Evolutionary conservation across 1,140 invertebrate species (phyloP), one percentile per base, ranked within the genome.

Genomic region (Rhagoletis pomonella): DNA sequence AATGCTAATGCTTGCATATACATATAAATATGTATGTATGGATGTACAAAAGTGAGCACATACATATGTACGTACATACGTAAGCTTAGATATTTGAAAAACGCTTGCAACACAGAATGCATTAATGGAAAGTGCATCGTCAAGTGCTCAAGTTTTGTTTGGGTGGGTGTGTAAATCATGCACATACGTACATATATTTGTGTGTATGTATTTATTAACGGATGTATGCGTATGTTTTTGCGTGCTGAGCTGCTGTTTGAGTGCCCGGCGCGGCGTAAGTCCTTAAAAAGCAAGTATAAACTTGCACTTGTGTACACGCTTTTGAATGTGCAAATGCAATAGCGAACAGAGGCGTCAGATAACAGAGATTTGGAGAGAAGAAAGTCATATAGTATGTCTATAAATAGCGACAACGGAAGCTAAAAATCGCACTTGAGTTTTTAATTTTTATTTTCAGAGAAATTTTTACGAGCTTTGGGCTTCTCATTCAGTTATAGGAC

Each of bases 121-220:
- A 81, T 81, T 81, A 81, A n/a, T 81, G 73, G 73, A 81, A 81
- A 81, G 73, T 81, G 73, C 50, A 81, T 50, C 47, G 50, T 81
- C 17, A 81, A 58, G 47, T 81, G 73, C 47, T 9, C 4, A 12
- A 5, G 44, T 50, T 39, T n/a, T 81, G 50, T 55, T 44, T 55
- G 50, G 14, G 50, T 29, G 17, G 55, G 73, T 81, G 44, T 81
- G 73, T 19, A 81, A 12, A 73, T 58, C 4, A 73, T 10, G 4
- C 65, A 19, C 65, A 67, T 67, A 58, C 55, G 5, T 58, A 58
- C 55, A 6, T 12, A 12, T 73, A 19, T 67, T 1, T 4, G 69
- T 10, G 69, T 73, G 12, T 73, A 14, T 39, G 64, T n/a, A n/a
- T n/a, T n/a, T n/a, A n/a, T n/a, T n/a, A n/a, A n/a, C n/a, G n/a